These are phyloP conservation scores for Myripristis murdjan DNA, from an alignment of 2,797 vertebrate genomes.

Conservation along the genomic window DNA sequence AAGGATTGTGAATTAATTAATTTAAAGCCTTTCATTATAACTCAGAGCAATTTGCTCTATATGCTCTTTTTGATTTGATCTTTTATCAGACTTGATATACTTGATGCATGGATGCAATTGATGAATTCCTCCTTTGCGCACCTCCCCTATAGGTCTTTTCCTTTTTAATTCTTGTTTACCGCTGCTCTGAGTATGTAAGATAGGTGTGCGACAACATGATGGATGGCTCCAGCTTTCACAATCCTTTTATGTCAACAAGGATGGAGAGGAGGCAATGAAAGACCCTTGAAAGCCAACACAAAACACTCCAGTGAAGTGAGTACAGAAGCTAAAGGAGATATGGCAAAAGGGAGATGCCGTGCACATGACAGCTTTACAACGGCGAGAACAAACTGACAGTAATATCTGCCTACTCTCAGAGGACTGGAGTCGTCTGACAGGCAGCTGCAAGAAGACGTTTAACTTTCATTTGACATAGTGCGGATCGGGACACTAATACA, in stretches of 20 bases:
- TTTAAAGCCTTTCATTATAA: too few relatives aligned
- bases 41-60: too few relatives aligned
- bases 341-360: conserved; percentile 18
- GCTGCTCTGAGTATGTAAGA: background rate
- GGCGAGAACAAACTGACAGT: conserved; percentile 49
- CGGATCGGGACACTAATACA: conserved; percentile 3
- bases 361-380: conserved; percentile 48
- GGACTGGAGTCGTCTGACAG: conserved; percentile 43
- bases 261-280: conserved; percentile 10
- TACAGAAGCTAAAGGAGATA: conserved; percentile 21
- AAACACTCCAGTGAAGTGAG: conserved; percentile 40
- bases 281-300: conserved; percentile 35
- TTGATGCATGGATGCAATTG: too few relatives aligned
- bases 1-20: too few relatives aligned
- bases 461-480: conserved; percentile 46
- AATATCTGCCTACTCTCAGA: conserved; percentile 40
- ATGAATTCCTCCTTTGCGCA: background rate
- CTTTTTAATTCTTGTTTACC: background rate
- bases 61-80: too few relatives aligned
- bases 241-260: conserved; percentile 5
- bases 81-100: too few relatives aligned
- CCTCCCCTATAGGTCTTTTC: background rate
- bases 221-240: conserved; percentile 33
- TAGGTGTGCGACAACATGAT: conserved; percentile 1
- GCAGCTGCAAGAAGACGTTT: conserved; percentile 24